Percentiles rank a stretch among this genome's conserved stretches.
Evolutionary conservation across 2,888 invertebrate species (phyloP).

Genomic region (Apeira syringaria): DNA sequence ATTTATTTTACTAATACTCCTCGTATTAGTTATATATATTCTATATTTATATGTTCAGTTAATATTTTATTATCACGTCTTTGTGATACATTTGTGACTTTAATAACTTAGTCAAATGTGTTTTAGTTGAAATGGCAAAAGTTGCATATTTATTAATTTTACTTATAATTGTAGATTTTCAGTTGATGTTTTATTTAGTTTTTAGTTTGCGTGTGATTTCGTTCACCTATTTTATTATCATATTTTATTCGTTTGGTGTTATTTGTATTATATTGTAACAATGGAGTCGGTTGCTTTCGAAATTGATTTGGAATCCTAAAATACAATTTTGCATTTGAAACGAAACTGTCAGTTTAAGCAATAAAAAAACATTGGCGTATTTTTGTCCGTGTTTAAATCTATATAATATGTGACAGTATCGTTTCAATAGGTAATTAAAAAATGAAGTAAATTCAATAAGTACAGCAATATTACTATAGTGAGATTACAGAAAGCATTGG

Average conservation of each 20-base stretch:
- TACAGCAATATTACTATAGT: background rate
- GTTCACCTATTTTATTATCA: background rate
- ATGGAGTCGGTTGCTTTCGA: conserved; percentile 1
- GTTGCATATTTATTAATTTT: conserved; percentile 24
- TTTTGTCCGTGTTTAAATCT: no score
- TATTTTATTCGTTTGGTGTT: conserved; percentile 11
- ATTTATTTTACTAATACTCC: no score
- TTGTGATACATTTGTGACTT: background rate
- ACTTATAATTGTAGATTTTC: conserved; percentile 15
- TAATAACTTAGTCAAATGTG: background rate
- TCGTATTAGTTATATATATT: no score
- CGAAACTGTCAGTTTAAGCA: no score
- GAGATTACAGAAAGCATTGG: background rate
- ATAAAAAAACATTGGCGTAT: no score
- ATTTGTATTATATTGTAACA: conserved; percentile 17
- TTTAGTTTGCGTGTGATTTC: conserved; percentile 16
- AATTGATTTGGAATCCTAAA: background rate
- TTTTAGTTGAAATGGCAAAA: background rate
- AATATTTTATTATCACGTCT: no score
- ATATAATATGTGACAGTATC: no score
- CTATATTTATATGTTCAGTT: no score
- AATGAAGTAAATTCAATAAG: no score
- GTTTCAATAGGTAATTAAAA: no score
- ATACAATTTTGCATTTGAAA: no score
- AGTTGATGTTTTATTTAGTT: conserved; percentile 20